phyloP scores from a whole-genome alignment of 35 echinoderm and acorn worm species.

The Lytechinus pictus region DNA sequence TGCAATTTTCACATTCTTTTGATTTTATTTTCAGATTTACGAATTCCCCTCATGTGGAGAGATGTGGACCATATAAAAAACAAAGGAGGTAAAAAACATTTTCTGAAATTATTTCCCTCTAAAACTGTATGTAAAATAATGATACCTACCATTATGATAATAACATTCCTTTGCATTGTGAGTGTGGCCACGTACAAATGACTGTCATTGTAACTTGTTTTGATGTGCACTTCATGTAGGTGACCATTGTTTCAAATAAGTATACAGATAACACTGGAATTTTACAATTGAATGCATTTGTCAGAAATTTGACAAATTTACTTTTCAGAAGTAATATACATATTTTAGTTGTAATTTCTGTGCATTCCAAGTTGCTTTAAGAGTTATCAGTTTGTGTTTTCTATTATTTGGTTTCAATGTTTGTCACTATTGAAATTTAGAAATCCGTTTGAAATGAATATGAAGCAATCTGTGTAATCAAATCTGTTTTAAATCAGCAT shows the following conservation, averaged over 20 bases:
- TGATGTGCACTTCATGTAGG: neutral
- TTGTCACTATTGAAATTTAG: no score
- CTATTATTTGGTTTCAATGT: no score
- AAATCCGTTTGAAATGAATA: no score
- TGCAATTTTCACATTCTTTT: neutral
- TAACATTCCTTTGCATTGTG: neutral
- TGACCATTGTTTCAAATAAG: neutral
- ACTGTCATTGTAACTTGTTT: neutral
- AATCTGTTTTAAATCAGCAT: no score
- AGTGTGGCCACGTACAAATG: neutral
- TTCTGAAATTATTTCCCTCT: neutral
- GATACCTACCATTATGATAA: neutral
- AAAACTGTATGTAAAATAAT: neutral
- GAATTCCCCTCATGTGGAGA: constrained; percentile 94
- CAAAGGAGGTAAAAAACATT: constrained; percentile 82
- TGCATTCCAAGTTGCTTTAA: no score
- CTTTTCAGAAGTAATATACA: no score
- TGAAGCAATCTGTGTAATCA: no score
- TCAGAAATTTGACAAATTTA: no score
- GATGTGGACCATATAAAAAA: constrained; percentile 97
- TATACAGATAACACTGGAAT: no score
- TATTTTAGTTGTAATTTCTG: no score
- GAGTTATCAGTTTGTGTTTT: no score
- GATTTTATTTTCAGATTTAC: constrained; percentile 73
- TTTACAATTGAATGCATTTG: no score